Conservation (phyloP, 2,113 vertebrate genomes). For the Zapornia atra region DNA sequence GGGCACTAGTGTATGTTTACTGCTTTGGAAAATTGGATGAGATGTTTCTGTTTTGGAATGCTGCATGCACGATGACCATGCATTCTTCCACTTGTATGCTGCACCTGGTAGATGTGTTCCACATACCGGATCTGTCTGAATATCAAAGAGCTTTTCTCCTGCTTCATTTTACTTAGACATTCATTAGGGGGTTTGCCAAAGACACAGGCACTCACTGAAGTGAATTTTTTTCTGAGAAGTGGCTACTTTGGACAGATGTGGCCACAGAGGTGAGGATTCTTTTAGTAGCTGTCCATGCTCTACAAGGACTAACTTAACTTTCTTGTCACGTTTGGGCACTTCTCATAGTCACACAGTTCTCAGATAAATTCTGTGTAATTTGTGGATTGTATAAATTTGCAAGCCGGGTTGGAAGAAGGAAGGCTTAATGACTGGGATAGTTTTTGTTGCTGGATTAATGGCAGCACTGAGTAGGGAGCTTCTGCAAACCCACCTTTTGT, state of each 20-base stretch:
- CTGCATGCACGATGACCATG: not conserved
- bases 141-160: not conserved
- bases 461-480: not conserved
- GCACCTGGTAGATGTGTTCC: not conserved
- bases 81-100: not conserved
- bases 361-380: not conserved
- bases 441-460: not conserved
- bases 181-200: not conserved
- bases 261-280: not conserved
- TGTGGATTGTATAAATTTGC: not conserved
- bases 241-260: not conserved
- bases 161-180: rapidly evolving
- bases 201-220: not conserved
- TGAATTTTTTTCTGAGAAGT: not conserved
- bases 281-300: not conserved
- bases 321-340: not conserved
- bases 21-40: not conserved
- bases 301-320: not conserved
- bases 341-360: not conserved
- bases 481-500: not conserved
- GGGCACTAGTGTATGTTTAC: not conserved
- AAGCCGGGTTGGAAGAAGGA: not conserved
- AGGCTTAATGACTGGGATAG: not conserved
- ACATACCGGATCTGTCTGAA: not conserved
- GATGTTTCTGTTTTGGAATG: not conserved